phyloP scores from a whole-genome alignment of 2,888 invertebrate genomes.

The Melanostoma mellinum region DNA sequence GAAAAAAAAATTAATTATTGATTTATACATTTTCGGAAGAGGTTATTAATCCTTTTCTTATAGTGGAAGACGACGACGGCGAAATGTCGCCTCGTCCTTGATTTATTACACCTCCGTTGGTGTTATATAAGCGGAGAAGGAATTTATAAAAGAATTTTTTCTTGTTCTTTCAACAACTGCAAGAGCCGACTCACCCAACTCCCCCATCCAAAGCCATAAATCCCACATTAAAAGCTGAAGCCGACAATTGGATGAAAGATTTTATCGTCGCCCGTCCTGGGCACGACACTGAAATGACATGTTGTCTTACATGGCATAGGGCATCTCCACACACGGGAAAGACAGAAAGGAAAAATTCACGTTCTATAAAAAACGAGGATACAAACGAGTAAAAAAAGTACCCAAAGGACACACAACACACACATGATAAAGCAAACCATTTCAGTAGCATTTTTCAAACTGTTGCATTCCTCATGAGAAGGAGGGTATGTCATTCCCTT shows the following conservation, averaged over 20 bases:
- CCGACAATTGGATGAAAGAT: slow-evolving; percentile 40
- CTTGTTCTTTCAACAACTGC: too few species aligned
- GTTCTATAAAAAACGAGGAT: background rate
- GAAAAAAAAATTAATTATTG: too few species aligned
- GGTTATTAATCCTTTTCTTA: too few species aligned
- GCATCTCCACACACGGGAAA: background rate
- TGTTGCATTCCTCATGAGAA: slow-evolving; percentile 47
- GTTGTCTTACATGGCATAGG: background rate
- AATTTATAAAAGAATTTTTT: too few species aligned
- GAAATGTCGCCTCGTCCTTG: too few species aligned
- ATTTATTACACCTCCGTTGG: too few species aligned
- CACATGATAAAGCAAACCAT: slow-evolving; percentile 9
- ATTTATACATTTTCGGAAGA: too few species aligned
- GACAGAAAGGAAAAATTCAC: background rate
- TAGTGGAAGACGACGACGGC: too few species aligned
- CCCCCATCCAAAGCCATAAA: slow-evolving; percentile 22
- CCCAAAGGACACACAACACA: slow-evolving; percentile 28
- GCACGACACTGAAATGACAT: slow-evolving; percentile 9
- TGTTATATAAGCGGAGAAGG: too few species aligned
- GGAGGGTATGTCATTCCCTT: background rate
- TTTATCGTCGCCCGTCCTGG: slow-evolving; percentile 22
- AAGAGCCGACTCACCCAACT: background rate
- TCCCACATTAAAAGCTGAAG: slow-evolving; percentile 49
- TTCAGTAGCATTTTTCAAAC: slow-evolving; percentile 39
- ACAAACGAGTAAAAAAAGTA: slow-evolving; percentile 18